Percentiles rank a stretch among this genome's conserved stretches.
Conservation (phyloP, 2,113 vertebrate species). For the Pluvianellus socialis region DNA sequence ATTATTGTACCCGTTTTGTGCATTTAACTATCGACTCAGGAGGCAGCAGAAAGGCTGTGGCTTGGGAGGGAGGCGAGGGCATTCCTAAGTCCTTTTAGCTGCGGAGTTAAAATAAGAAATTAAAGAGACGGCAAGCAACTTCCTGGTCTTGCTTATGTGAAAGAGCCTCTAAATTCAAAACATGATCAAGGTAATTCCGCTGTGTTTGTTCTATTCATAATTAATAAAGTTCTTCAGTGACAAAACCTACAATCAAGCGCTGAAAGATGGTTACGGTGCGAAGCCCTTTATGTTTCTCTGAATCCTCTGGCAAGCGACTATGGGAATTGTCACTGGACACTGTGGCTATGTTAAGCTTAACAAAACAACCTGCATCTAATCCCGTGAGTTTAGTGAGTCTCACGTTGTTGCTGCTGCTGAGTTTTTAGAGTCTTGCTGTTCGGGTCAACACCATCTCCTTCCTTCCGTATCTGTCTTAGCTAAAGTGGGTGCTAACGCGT, state of each 20-base stretch:
- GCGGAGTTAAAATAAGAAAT: not conserved
- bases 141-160: not conserved
- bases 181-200: not conserved
- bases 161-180: not conserved
- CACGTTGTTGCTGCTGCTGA: not conserved
- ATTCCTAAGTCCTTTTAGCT: not conserved
- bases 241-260: not conserved
- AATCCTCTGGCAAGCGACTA: not conserved
- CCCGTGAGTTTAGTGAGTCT: not conserved
- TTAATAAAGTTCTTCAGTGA: not conserved
- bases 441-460: not conserved
- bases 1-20: not conserved
- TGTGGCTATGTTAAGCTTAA: not conserved
- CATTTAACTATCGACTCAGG: accelerated
- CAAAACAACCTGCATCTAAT: not conserved
- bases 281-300: not conserved
- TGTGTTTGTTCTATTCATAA: not conserved
- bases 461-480: not conserved
- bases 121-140: not conserved
- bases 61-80: not conserved
- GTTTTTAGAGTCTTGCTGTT: not conserved
- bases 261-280: not conserved
- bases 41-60: not conserved
- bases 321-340: not conserved
- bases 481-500: not conserved